Evolutionary conservation across 92 coral and sea anemone genomes (phyloP), one percentile per base, ranked within the genome.

Genomic region (Epizoanthus rinbou): DNA sequence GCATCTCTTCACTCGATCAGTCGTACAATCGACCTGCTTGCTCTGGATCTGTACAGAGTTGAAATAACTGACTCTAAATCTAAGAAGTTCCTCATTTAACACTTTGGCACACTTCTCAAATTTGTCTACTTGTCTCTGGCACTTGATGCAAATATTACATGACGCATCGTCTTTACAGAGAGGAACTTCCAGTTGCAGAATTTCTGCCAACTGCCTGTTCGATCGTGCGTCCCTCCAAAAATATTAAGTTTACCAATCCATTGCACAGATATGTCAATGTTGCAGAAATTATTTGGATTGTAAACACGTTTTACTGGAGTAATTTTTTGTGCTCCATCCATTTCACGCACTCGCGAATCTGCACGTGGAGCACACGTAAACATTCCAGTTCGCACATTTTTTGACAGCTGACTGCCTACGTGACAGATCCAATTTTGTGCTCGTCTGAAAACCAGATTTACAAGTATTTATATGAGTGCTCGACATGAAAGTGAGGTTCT

Each of bases 301-400:
- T 43, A 70, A 39, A 41, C 57, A 16, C 58, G 54, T 43, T 70
- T 70, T 43, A 21, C 57, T 70, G 58, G 58, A 70, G 75, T 41
- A 15, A 41, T 70, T 70, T 70, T 70, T 33, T 70, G 19, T 31
- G 75, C 75, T 70, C 22, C 75, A 43, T 70, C 24, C 56, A 39
- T 39, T 70, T 70, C 57, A 8, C 75, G 2, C 75, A 70, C 31
- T 15, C 25, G 75, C 75, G 24, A 39, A 39, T 13, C 75, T 70
- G 75, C 22, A 70, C 75, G 57, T 39, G 75, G 11, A 70, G 58
- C 75, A 70, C 75, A 70, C 43, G 75, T 70, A 70, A 70, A 70
- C 31, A 28, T 28, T 28, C 43, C 43, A 37, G 31, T 70, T 70
- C 54, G 8, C 54, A 50, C 16, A 50, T 50, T 10, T 50, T 50